Evolutionary conservation across 1,140 invertebrate species (phyloP), one percentile per base, ranked within the genome.

Genomic region (Dolichoris vasculosae): DNA sequence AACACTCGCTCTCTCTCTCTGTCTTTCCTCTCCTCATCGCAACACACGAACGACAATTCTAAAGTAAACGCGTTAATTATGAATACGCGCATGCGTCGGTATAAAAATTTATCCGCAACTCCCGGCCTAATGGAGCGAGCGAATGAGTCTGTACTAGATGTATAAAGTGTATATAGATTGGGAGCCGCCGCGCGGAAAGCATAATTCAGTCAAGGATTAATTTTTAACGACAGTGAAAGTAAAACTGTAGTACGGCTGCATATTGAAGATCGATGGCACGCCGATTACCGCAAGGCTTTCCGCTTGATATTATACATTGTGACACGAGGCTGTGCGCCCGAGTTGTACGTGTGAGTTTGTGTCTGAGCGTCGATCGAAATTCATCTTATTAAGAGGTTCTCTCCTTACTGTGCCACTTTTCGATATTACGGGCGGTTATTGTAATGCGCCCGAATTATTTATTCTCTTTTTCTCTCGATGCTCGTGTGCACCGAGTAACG

Each of bases 171-270:
- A 35, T 69, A 69, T 15, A 64, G n/a, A 38, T 69, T 69, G 30
- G 32, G 11, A 69, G 32, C 32, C 11, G 30, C 64, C 13, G 35
- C 1, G 40, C 40, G 38, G 38, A 73, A 73, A 43, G 38, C 20
- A 43, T 73, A 73, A 73, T 43, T 69, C 38, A 73, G 69, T 43
- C 69, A 73, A 73, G 69, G 69, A 73, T 73, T 73, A 40, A 73
- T 73, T 73, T 73, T 43, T 40, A 43, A 73, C 26, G 69, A 20
- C 38, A 8, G 69, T 73, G 69, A 73, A 73, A 73, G 69, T 40
- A 1, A 73, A 73, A 43, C 26, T 26, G 26, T 20, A 9, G 69
- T 30, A 4, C 38, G 11, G 35, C 38, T 26, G 30, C 35, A 40
- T 43, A 73, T 43, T 30, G 69, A 69, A 38, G 38, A 73, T 73